Conservation (phyloP, 2,113 vertebrate genomes). For the Patagioenas fasciata region DNA sequence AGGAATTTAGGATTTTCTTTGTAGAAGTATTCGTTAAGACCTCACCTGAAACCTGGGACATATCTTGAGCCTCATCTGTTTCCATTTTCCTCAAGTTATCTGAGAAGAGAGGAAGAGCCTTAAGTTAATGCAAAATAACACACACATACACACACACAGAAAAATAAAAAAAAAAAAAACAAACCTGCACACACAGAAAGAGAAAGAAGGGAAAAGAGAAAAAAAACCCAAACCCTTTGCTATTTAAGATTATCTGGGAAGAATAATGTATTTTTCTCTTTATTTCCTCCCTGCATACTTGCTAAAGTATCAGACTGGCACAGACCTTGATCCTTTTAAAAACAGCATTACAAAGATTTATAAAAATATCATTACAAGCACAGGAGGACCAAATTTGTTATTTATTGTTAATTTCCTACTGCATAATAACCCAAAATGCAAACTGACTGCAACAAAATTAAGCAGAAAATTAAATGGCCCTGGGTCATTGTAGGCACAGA, state of each 20-base stretch:
- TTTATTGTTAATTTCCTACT: slow-evolving; percentile 99
- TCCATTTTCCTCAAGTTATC: slow-evolving; percentile 96
- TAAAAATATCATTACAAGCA: slow-evolving; percentile 97
- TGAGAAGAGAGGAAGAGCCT: slow-evolving; percentile 76
- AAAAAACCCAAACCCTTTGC: background rate
- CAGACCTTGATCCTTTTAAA: slow-evolving; percentile 88
- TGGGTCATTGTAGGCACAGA: slow-evolving; percentile 94
- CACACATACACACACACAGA: background rate
- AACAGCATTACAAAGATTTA: slow-evolving; percentile 95
- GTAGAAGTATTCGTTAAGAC: background rate
- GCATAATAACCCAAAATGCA: slow-evolving; percentile 99
- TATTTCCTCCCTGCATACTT: slow-evolving; percentile 77
- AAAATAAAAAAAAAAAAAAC: background rate
- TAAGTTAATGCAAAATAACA: slow-evolving; percentile 77
- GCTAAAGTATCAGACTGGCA: slow-evolving; percentile 78
- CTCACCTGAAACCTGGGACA: slow-evolving; percentile 98
- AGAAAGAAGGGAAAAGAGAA: slow-evolving; percentile 12
- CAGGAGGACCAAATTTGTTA: slow-evolving; percentile 98
- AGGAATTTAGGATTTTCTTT: slow-evolving; percentile 42
- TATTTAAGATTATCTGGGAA: slow-evolving; percentile 75
- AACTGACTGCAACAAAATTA: slow-evolving; percentile 99
- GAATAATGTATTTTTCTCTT: slow-evolving; percentile 78
- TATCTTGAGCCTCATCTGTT: slow-evolving; percentile 93
- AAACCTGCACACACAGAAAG: background rate
- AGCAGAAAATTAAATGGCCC: slow-evolving; percentile 99